Evolutionary conservation across 2,888 invertebrate species (phyloP), one percentile per base, ranked within the genome.

Genomic region (Drosophila pegasa): DNA sequence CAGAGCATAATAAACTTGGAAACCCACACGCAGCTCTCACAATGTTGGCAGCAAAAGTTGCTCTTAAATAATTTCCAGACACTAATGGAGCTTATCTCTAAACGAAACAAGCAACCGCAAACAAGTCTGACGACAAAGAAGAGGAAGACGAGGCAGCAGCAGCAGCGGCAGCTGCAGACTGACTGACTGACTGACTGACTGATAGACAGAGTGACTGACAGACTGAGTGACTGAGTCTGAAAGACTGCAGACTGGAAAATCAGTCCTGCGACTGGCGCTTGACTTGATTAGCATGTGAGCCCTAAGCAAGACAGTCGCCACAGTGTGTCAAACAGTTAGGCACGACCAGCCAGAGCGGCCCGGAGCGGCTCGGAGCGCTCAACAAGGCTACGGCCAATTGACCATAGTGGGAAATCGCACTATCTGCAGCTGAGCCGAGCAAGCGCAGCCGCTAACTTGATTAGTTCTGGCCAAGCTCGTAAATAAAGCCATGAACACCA

Each of bases 41-140:
- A 72, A 66, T 65, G 75, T 77, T 63, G 68, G 65, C 29, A 73
- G 43, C 59, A 64, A 45, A 33, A 61, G 57, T 55, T 50, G 78
- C 88, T 91, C 91, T 90, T 91, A 91, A 91, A 90, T 91, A 84
- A 88, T 79, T 87, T 83, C 60, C 85, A 91, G 91, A 90, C 91
- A 90, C 91, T 91, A 91, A 91, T 91, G 91, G 91, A 91, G 90
- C 90, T 91, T 91, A 91, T 91, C 91, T 86, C 78, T 90, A 89
- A 89, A 90, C 88, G 89, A 90, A 89, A 89, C 88, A 85, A 89
- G 89, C 89, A 90, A 89, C 89, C 74, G 90, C 80, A 85, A 83
- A 82, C 88, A 88, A 87, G 83, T 80, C 69, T 72, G 64, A 61
- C 70, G 54, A 57, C 55, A 63, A 33, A 14, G 51, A 43, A 38